Evolutionary conservation across 1,140 invertebrate genomes (phyloP), one percentile per base, ranked within the genome.

Genomic region (Teleopsis dalmanni): DNA sequence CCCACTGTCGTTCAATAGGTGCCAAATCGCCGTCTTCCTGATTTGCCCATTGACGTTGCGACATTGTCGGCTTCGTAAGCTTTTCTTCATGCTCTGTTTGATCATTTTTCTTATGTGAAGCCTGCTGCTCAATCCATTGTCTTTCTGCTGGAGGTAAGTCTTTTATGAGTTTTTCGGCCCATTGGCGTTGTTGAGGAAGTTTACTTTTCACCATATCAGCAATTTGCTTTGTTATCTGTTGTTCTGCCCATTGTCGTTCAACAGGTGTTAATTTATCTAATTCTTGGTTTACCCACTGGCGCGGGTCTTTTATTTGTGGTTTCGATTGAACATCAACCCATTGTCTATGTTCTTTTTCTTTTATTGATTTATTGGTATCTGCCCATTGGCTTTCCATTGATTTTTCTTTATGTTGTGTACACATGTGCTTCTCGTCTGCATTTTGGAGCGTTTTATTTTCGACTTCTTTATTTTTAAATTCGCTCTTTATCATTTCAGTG

Each of bases 211-310:
- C n/a, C 18, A 42, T 42, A 10, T 8, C 14, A 4, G 27, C 19
- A 19, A 47, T 50, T 41, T 55, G 57, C 19, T 48, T 44, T 10
- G 33, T 14, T 2, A 26, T 14, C 10, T 31, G 18, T 25, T 33
- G 26, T 31, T 57, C 57, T 3, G 43, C 26, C 52, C 54, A 40
- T 26, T 56, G 46, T 8, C 50, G 44, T 25, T 54, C 45, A 8
- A 27, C 21, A 6, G 34, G 21, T 38, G 14, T 14, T 21, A 18
- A 19, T 38, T 6, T 19, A 18, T 10, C 19, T 10, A 5, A n/a
- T 38, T 18, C n/a, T 9, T 38, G n/a, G n/a, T 19, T 21, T 40
- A n/a, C 22, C 13, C 37, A 10, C 22, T 29, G 27, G 27, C 27
- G 13, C 27, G 7, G 27, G 7, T 13, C 27, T 21, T 40, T 40